Evolutionary conservation across 2,797 vertebrate genomes (phyloP).

Genomic region (Heteromormyrus szaboi): DNA sequence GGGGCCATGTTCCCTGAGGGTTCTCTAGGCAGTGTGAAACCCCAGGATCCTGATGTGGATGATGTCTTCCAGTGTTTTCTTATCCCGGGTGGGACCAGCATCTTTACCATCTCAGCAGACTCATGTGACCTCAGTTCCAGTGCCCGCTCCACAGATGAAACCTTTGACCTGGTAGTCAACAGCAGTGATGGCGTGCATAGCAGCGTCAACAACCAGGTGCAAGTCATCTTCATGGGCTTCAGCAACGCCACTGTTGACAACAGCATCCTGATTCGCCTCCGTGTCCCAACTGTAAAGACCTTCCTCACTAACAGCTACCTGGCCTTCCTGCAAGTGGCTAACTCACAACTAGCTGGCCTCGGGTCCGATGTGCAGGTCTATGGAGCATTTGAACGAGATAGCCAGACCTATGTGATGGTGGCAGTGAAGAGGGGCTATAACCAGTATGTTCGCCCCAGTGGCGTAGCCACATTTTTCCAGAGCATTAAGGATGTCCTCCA

Average conservation of each 20-base stretch:
- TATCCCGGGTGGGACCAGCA: conserved; percentile 71
- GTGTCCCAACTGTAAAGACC: conserved; percentile 62
- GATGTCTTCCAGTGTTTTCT: conserved; percentile 88
- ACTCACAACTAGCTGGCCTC: conserved; percentile 84
- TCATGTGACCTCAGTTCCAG: conserved; percentile 82
- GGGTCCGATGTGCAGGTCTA: conserved; percentile 85
- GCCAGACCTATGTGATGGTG: conserved; percentile 83
- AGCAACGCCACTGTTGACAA: conserved; percentile 85
- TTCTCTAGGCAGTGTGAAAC: conserved; percentile 79
- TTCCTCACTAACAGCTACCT: conserved; percentile 90
- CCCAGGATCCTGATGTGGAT: conserved; percentile 83
- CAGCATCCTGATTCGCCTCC: conserved; percentile 83
- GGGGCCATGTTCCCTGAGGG: conserved; percentile 88
- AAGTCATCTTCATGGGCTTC: conserved; percentile 79
- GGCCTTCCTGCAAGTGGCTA: conserved; percentile 81
- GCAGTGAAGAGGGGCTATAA: conserved; percentile 75
- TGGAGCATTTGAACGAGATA: conserved; percentile 76
- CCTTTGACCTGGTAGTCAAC: conserved; percentile 78
- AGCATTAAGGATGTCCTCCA: conserved; percentile 87
- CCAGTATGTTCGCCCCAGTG: conserved; percentile 87
- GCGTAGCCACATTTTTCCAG: conserved; percentile 94
- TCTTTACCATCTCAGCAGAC: conserved; percentile 79
- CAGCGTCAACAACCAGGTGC: conserved; percentile 75
- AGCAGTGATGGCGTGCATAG: conserved; percentile 85
- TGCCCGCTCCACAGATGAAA: conserved; percentile 78